Evolutionary conservation across 2,113 vertebrate genomes (phyloP).

Genomic region (Pseudorasbora parva): DNA sequence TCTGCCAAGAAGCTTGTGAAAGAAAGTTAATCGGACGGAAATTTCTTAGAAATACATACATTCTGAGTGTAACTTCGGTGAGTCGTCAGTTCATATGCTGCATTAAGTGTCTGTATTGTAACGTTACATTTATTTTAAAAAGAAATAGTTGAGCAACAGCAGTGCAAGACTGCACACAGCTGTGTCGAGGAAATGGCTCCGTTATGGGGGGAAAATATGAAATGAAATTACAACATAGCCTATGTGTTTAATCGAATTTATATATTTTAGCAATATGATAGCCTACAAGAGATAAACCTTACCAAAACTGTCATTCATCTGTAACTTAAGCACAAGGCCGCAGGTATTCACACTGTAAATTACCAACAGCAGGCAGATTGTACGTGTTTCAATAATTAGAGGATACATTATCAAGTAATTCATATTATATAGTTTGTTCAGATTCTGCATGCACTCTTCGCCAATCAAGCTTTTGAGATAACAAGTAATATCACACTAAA

Average conservation of each 20-base stretch:
- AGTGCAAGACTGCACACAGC: background rate
- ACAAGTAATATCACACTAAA: background rate
- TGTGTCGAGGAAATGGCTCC: conserved; percentile 45
- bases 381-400: background rate
- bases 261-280: background rate
- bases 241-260: background rate
- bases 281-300: background rate
- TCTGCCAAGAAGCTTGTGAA: conserved; percentile 23
- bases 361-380: background rate
- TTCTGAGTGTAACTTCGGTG: conserved; percentile 13
- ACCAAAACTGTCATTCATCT: background rate
- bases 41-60: background rate
- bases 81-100: background rate
- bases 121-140: background rate
- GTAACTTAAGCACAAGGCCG: background rate
- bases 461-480: background rate
- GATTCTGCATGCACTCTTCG: background rate
- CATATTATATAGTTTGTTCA: background rate
- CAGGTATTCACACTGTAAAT: too few relatives aligned
- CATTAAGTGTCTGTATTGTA: background rate
- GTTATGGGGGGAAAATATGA: background rate
- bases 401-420: background rate
- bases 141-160: background rate
- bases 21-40: background rate
- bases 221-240: background rate